Conservation (phyloP, 2,113 vertebrate genomes). For the Spheniscus mendiculus region DNA sequence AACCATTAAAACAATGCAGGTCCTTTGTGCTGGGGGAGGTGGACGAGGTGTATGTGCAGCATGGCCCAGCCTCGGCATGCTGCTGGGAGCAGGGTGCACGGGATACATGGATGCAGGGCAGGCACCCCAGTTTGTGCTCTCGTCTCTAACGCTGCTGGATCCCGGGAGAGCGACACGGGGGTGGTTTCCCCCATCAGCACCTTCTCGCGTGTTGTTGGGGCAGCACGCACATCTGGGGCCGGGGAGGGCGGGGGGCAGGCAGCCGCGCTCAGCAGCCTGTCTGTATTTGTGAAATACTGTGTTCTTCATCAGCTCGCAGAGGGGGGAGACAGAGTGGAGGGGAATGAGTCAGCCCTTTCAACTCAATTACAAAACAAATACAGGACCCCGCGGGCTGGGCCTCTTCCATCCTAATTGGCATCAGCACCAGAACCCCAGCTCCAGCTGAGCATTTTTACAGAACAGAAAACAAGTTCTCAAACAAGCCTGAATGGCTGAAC, state of each 20-base stretch:
- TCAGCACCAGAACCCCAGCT: slow-evolving; percentile 59
- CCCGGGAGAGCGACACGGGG: accelerated
- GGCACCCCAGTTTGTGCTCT: neutral
- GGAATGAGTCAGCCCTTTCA: slow-evolving; percentile 64
- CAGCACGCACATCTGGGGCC: neutral
- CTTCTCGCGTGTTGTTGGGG: neutral
- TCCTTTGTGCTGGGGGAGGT: neutral
- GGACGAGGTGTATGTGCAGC: neutral
- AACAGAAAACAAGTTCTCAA: slow-evolving; percentile 51
- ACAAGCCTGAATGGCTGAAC: slow-evolving; percentile 8
- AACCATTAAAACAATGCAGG: neutral
- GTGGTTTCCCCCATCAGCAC: neutral
- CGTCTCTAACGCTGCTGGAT: neutral
- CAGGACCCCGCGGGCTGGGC: slow-evolving; percentile 37
- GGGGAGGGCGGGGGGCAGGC: neutral
- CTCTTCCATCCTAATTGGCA: slow-evolving; percentile 64
- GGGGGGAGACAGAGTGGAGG: neutral
- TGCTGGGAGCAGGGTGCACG: accelerated
- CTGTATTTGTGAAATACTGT: slow-evolving; percentile 37
- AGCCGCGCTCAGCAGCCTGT: neutral
- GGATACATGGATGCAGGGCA: neutral
- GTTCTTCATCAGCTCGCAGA: neutral
- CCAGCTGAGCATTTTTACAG: slow-evolving; percentile 55
- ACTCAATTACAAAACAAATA: slow-evolving; percentile 64
- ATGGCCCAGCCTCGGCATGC: accelerated